phyloP scores from a whole-genome alignment of 2,113 vertebrate genomes.

The Murina feae region DNA sequence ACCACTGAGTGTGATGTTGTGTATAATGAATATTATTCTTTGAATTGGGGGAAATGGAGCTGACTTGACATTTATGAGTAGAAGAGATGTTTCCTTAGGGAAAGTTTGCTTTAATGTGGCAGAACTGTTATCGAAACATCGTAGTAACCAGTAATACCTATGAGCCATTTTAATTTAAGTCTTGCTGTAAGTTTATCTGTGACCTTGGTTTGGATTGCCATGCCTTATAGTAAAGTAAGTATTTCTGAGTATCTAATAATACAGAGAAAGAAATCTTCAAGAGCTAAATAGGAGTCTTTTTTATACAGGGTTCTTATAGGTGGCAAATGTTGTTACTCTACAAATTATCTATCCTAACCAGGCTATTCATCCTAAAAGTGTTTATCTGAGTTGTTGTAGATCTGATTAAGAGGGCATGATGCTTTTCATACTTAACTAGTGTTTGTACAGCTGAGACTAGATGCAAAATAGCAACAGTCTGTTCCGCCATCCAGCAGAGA shows the following conservation, averaged over 20 bases:
- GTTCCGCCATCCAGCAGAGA: background rate
- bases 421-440: constrained; percentile 15
- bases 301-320: background rate
- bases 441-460: background rate
- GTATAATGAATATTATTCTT: background rate
- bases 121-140: background rate
- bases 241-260: constrained; percentile 8
- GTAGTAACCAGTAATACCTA: background rate
- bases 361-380: background rate
- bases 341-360: background rate
- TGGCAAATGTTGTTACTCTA: constrained; percentile 19
- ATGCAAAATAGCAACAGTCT: background rate
- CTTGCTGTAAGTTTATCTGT: background rate
- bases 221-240: background rate
- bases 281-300: background rate
- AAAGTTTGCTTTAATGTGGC: background rate
- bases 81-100: background rate
- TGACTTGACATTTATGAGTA: constrained; percentile 2
- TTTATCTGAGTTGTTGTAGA: background rate
- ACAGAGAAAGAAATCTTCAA: background rate
- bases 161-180: background rate
- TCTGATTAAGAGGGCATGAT: background rate
- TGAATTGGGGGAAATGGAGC: background rate
- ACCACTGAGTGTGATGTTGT: background rate
- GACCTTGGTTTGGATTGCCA: background rate